These are phyloP conservation scores for Asarcornis scutulata DNA, from an alignment of 2,113 vertebrate genomes.

Conservation along the genomic window DNA sequence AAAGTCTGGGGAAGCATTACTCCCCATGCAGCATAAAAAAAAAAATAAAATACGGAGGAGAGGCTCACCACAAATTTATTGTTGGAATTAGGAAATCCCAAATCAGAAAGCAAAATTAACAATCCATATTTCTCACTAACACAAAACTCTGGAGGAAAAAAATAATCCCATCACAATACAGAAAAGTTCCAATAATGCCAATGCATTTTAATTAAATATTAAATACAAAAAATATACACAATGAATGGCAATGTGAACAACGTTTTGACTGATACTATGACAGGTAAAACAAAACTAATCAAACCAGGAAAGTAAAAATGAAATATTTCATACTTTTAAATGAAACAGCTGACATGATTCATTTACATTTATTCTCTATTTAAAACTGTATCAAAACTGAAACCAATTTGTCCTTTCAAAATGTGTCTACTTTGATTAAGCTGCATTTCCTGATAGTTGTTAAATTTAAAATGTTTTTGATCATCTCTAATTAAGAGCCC, in stretches of 20 bases:
- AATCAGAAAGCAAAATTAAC: background rate
- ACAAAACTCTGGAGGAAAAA: background rate
- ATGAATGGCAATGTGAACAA: background rate
- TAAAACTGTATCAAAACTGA: slow-evolving; percentile 19
- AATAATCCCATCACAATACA: background rate
- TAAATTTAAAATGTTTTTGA: slow-evolving; percentile 28
- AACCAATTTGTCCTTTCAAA: background rate
- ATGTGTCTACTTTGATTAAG: slow-evolving; percentile 13
- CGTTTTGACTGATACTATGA: background rate
- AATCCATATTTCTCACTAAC: background rate
- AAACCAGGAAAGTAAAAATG: background rate
- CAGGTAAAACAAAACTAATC: background rate
- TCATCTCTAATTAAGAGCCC: background rate
- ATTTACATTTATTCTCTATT: background rate
- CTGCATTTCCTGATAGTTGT: background rate
- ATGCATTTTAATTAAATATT: background rate
- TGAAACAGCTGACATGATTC: background rate
- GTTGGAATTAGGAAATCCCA: background rate
- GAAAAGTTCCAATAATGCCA: background rate
- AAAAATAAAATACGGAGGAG: background rate
- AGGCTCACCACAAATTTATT: background rate
- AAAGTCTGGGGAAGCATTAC: background rate
- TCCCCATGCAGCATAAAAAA: background rate
- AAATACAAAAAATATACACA: background rate
- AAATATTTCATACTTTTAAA: slow-evolving; percentile 4